Conservation (phyloP, 2,113 vertebrate species). For the Calidris pugnax region DNA sequence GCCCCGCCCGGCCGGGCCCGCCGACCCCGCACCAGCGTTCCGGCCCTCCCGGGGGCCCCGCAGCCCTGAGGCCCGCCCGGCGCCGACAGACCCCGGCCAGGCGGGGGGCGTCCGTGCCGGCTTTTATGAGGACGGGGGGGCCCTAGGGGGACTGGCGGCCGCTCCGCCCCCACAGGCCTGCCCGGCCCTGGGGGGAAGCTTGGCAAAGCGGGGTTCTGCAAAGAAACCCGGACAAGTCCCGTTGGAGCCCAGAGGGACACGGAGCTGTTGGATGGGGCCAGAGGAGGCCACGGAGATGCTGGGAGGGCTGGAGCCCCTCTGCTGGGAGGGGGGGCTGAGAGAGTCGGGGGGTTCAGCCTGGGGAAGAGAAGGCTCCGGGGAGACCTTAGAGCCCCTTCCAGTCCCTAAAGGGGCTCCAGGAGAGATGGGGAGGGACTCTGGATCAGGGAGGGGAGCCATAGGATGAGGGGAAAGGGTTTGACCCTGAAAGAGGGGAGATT, state of each 20-base stretch:
- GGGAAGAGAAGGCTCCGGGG: no score
- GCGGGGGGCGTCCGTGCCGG: background rate
- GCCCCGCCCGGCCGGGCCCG: background rate
- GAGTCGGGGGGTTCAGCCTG: no score
- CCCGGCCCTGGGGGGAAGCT: background rate
- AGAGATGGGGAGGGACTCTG: no score
- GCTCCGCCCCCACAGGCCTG: background rate
- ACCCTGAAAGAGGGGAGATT: no score
- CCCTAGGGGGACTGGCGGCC: background rate
- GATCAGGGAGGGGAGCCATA: no score
- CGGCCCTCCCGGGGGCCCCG: background rate
- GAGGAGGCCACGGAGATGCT: no score
- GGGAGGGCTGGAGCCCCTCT: no score
- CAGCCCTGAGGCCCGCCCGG: rapidly evolving
- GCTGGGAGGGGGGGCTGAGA: background rate
- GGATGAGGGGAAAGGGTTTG: no score
- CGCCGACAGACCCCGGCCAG: background rate
- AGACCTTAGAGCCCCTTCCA: no score
- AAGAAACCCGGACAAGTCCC: no score
- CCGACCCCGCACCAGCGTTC: background rate
- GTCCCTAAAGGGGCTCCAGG: no score
- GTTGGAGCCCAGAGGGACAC: background rate
- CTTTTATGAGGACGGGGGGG: background rate
- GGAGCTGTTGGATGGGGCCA: no score
- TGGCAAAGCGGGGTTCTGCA: rapidly evolving